Percentiles rank a stretch among this genome's conserved stretches.
Evolutionary conservation across 2,888 invertebrate species (phyloP).

Genomic region (Coenonympha glycerion): DNA sequence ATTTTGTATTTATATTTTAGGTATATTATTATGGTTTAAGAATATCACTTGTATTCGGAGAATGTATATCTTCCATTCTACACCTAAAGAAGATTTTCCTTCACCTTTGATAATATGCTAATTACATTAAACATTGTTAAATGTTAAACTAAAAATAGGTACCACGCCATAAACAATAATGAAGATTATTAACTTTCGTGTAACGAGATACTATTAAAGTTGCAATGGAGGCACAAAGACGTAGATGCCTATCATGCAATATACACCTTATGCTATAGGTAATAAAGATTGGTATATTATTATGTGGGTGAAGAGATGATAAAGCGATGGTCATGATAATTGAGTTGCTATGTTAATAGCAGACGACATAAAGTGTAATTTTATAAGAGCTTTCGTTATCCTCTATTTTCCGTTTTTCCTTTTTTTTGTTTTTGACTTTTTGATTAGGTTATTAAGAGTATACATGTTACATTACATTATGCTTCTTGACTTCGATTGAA

Average conservation of each 20-base stretch:
- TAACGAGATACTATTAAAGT: slow-evolving; percentile 31
- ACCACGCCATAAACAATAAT: slow-evolving; percentile 16
- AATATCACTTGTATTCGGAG: no score
- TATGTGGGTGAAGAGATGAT: background rate
- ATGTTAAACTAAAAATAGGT: slow-evolving; percentile 14
- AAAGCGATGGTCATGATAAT: slow-evolving; percentile 16
- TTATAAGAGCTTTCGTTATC: slow-evolving; percentile 2
- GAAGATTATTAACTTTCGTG: slow-evolving; percentile 13
- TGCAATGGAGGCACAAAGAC: slow-evolving; percentile 24
- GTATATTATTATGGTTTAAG: no score
- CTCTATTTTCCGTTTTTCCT: background rate
- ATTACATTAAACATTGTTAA: slow-evolving; percentile 16
- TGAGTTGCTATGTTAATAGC: slow-evolving; percentile 18
- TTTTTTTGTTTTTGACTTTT: no score
- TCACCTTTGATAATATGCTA: slow-evolving; percentile 13
- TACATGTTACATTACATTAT: no score
- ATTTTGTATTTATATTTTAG: no score
- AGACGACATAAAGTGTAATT: slow-evolving; percentile 5
- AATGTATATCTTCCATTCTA: no score
- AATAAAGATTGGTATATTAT: background rate
- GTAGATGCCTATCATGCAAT: background rate
- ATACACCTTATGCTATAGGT: background rate
- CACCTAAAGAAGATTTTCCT: no score
- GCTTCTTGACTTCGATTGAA: no score
- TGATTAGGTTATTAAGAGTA: no score